These are phyloP conservation scores for Eupithecia vulgata DNA, from an alignment of 2,888 invertebrate species.

Conservation along the genomic window DNA sequence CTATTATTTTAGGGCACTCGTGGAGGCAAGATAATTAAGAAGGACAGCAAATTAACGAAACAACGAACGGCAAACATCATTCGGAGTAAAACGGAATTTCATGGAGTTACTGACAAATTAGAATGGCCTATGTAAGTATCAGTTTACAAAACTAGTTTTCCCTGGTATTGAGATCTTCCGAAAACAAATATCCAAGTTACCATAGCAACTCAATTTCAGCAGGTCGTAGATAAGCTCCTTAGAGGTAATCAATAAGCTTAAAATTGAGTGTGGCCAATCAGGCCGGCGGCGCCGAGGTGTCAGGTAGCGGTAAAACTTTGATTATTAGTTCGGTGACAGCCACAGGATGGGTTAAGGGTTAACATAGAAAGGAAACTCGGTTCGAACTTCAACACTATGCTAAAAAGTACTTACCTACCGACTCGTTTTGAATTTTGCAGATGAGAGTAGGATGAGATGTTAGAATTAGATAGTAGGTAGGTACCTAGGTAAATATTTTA, in stretches of 20 bases:
- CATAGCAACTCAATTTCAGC: slow-evolving; percentile 38
- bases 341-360: slow-evolving; percentile 8
- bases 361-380: neutral
- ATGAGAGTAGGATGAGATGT: neutral
- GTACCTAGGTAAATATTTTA: neutral
- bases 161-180: neutral
- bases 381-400: neutral
- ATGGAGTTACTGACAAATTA: neutral
- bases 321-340: slow-evolving; percentile 49
- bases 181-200: slow-evolving; percentile 16
- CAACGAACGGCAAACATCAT: neutral
- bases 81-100: neutral
- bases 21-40: neutral
- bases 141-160: neutral
- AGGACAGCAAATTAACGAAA: neutral
- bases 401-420: neutral
- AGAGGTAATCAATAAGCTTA: slow-evolving; percentile 57
- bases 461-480: neutral
- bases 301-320: slow-evolving; percentile 60
- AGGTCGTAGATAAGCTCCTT: slow-evolving; percentile 47
- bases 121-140: neutral
- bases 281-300: slow-evolving; percentile 49
- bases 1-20: neutral
- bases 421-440: neutral
- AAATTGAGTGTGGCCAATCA: slow-evolving; percentile 58